These are phyloP conservation scores for Leptodactylus fallax DNA, from an alignment of 2,797 vertebrate genomes.

Conservation along the genomic window DNA sequence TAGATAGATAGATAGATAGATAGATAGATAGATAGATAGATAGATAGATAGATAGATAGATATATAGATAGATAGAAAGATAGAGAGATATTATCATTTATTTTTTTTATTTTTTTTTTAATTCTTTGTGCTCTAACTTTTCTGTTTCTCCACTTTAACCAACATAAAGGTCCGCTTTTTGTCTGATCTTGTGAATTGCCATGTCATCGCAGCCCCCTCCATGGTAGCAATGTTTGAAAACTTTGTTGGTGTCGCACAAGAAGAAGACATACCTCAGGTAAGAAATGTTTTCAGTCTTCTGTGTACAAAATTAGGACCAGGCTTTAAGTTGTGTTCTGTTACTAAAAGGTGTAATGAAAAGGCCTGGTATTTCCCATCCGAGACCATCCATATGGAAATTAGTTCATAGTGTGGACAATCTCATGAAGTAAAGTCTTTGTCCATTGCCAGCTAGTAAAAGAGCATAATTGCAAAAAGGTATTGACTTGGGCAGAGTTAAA, in stretches of 20 bases:
- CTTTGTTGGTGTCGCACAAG: constrained; percentile 94
- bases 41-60: no score
- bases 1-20: no score
- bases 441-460: no score
- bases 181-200: constrained; percentile 96
- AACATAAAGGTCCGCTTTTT: constrained; percentile 89
- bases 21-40: no score
- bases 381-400: not conserved
- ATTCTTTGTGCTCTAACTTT: no score
- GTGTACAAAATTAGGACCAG: not conserved
- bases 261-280: constrained; percentile 97
- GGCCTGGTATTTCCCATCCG: not conserved
- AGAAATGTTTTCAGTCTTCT: constrained; percentile 52
- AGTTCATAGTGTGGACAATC: not conserved
- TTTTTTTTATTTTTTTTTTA: not conserved
- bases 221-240: constrained; percentile 99
- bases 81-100: no score
- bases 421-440: no score
- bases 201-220: constrained; percentile 96
- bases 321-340: not conserved
- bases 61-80: no score
- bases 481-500: no score
- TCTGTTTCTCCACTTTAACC: not conserved
- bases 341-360: not conserved
- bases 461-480: no score